Conservation (phyloP, 37 sponge, comb jelly and placozoan genomes). For the Axinella damicornis region DNA sequence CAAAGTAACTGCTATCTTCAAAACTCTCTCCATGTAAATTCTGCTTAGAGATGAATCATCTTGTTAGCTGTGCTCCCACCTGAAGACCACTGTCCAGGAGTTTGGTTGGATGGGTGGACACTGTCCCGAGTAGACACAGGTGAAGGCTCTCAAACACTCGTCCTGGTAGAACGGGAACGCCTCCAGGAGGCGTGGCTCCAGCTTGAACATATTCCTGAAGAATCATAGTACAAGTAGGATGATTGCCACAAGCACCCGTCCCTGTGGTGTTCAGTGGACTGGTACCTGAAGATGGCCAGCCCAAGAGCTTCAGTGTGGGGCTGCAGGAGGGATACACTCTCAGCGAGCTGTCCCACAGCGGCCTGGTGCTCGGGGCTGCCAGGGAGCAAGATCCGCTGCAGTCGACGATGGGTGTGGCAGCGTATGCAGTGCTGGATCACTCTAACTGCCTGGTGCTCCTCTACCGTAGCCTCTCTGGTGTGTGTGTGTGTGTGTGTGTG, state of each 20-base stretch:
- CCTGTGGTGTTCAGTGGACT: too few relatives aligned
- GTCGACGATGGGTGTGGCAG: not conserved
- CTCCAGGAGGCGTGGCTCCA: slow-evolving; percentile 52
- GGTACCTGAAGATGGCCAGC: slow-evolving; percentile 14
- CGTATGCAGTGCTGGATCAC: not conserved
- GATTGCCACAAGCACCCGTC: too few relatives aligned
- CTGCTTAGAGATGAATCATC: too few relatives aligned
- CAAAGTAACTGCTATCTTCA: too few relatives aligned
- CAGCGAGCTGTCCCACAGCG: not conserved
- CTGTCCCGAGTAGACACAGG: slow-evolving; percentile 49
- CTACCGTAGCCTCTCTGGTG: slow-evolving; percentile 9
- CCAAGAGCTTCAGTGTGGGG: slow-evolving; percentile 17
- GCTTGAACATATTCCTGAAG: slow-evolving; percentile 18
- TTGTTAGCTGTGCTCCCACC: slow-evolving; percentile 31
- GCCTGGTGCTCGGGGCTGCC: slow-evolving; percentile 4
- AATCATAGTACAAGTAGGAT: too few relatives aligned
- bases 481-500: not conserved
- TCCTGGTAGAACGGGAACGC: slow-evolving; percentile 72
- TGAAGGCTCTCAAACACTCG: slow-evolving; percentile 51
- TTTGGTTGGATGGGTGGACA: slow-evolving; percentile 56
- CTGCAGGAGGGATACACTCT: slow-evolving; percentile 21
- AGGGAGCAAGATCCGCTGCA: not conserved
- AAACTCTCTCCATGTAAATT: too few relatives aligned
- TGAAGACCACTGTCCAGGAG: slow-evolving; percentile 83
- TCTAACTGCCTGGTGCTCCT: slow-evolving; percentile 31